A percentile compares a stretch with the other conserved stretches of the same genome.
These are phyloP conservation scores for Megalops atlanticus DNA, from an alignment of 2,113 vertebrate species.

Conservation along the genomic window DNA sequence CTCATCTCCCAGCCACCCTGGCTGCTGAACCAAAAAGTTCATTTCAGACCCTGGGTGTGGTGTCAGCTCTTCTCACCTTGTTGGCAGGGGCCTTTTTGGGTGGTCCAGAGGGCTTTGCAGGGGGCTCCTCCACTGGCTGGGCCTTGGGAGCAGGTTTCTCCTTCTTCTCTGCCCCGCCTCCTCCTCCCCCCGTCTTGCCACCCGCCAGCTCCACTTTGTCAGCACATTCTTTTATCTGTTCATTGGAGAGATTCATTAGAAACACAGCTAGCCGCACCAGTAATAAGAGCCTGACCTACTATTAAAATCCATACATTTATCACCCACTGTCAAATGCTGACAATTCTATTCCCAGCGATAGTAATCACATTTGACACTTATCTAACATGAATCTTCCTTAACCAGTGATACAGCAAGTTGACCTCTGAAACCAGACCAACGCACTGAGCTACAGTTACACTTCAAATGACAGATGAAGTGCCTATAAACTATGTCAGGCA, in stretches of 20 bases:
- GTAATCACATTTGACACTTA: neutral
- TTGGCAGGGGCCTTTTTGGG: slow-evolving; percentile 74
- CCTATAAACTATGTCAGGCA: neutral
- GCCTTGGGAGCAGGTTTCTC: slow-evolving; percentile 80
- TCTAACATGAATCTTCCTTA: neutral
- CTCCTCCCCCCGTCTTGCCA: slow-evolving; percentile 74
- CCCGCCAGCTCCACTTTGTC: slow-evolving; percentile 88
- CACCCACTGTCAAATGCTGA: neutral
- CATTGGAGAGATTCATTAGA: neutral
- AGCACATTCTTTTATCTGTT: slow-evolving; percentile 92
- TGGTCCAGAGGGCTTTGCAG: slow-evolving; percentile 74
- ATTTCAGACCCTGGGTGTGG: no score
- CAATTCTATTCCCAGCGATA: neutral
- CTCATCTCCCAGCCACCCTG: no score
- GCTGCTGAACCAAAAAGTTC: no score
- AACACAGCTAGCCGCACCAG: neutral
- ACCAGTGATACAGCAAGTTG: neutral
- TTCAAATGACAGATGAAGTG: neutral
- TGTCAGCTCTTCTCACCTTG: slow-evolving; percentile 71
- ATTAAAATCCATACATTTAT: neutral
- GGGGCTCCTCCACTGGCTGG: slow-evolving; percentile 65
- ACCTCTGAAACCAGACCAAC: neutral
- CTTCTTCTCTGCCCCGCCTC: slow-evolving; percentile 68
- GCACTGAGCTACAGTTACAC: neutral
- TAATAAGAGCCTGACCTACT: neutral